Conservation (phyloP, 2,113 vertebrate species). For the Paramormyrops kingsleyae region DNA sequence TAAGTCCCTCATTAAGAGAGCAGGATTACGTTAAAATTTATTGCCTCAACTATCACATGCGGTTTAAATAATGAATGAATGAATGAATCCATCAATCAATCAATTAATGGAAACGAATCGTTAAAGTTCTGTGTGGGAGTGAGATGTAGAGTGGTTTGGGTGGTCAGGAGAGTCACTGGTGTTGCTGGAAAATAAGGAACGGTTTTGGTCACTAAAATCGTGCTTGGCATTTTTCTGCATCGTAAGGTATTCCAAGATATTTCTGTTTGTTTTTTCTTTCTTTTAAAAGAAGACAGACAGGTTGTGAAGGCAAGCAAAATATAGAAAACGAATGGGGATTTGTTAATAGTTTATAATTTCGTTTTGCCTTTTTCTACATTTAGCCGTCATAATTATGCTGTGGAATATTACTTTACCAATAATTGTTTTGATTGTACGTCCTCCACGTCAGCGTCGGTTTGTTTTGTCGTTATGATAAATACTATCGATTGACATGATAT, state of each 20-base stretch:
- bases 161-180: neutral
- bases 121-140: neutral
- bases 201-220: neutral
- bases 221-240: neutral
- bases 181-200: neutral
- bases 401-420: neutral
- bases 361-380: neutral
- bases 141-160: neutral
- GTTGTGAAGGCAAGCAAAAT: neutral
- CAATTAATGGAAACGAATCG: neutral
- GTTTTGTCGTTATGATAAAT: neutral
- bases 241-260: neutral
- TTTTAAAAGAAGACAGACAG: neutral
- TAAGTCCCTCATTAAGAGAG: neutral
- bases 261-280: neutral
- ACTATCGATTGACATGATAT: neutral
- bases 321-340: neutral
- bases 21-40: neutral
- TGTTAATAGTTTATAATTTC: neutral
- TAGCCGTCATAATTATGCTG: neutral
- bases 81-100: neutral
- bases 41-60: neutral
- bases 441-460: neutral
- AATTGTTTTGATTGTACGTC: neutral
- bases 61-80: neutral